Evolutionary conservation across 2,113 vertebrate genomes (phyloP), one percentile per base, ranked within the genome.

Genomic region (Phaethon lepturus): DNA sequence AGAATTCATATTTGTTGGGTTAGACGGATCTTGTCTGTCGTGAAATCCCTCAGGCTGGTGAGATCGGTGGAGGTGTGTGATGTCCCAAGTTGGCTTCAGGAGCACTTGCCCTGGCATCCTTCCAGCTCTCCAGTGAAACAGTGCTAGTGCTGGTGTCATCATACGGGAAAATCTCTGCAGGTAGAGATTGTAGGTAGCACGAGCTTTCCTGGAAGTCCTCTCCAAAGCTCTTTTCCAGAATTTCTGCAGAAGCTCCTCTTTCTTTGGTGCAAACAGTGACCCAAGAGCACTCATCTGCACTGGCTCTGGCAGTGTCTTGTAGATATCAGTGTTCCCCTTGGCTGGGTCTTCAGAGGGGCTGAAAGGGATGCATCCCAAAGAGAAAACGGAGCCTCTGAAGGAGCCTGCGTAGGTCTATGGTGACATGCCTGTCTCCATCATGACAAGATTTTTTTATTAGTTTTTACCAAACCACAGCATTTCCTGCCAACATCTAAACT

Each of bases 371-470:
- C 28, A 50, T 55, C 71, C 76, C 66, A 66, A 64, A 55, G 1
- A 29, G 31, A 60, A 29, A 47, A 11, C 35, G 0, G 0, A 64
- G 68, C 31, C 26, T 38, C 35, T 6, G 16, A 23, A 0, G 0
- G 22, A 75, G 40, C 35, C 81, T 42, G 40, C 4, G 1, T 35
- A 66, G 13, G 25, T 66, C 67, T n/a, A 8, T 10, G 10, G 9
- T 62, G 73, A 58, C 1, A 0, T 26, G 40, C 10, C 18, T 35
- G 33, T 26, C 45, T 52, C 62, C 33, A 49, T n/a, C 3, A 66
- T 6, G 31, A 78, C 75, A 25, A 5, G 20, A 35, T 28, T 64
- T 55, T 33, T 74, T 74, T 23, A 67, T 25, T 60, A 52, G 24
- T 33, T 75, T 50, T 56, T 56, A 19, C 52, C 72, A 87, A 90